Base-by-base conservation (phyloP, 2,888 invertebrate species). In the Mactromeris polynyma region DNA sequence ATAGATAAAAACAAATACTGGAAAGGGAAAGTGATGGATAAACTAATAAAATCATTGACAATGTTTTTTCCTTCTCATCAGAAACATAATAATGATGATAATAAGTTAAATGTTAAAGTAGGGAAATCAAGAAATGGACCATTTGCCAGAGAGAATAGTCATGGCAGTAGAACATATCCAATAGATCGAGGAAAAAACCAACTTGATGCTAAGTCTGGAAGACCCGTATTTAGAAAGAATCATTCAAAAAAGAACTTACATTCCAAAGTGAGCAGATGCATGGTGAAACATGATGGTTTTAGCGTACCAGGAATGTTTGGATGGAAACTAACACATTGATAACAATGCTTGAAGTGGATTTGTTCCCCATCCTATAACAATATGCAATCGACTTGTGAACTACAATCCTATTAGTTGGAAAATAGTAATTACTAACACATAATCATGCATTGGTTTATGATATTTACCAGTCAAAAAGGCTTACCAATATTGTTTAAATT, bases 221-320 rank as follows among this genome's bases (percentile, higher is more conserved):
- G 36, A 46, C 31, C n/a, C 2, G 26, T 0, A 31, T 46, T 21
- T 1, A 38, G 33, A 77, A 64, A 73, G 36, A 33, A 81, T 38
- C 46, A 86, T 36, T 78, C 78, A 36, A 84, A 21, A 26, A 21
- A 78, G 14, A 88, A 87, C 88, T 36, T 33, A 73, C 91, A 91
- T 91, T 91, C 91, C 91, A 88, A 51, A 46, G 89, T 91, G 90
- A 90, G 91, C 89, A 42, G n/a, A 21, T 14, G 89, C 79, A 80
- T 85, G 89, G 77, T 26, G 9, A 31, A 51, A 21, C 9, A 7
- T 33, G 33, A 26, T 26, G n/a, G 26, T 11, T 36, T 26, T 58
- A n/a, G 73, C 17, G 21, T 33, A 19, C 33, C 33, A 17, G 19
- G 73, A 73, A 73, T 73, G 73, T 64, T 64, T 21, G 4, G n/a